These are phyloP conservation scores for Molothrus aeneus DNA, from an alignment of 2,797 vertebrate genomes.

Conservation along the genomic window DNA sequence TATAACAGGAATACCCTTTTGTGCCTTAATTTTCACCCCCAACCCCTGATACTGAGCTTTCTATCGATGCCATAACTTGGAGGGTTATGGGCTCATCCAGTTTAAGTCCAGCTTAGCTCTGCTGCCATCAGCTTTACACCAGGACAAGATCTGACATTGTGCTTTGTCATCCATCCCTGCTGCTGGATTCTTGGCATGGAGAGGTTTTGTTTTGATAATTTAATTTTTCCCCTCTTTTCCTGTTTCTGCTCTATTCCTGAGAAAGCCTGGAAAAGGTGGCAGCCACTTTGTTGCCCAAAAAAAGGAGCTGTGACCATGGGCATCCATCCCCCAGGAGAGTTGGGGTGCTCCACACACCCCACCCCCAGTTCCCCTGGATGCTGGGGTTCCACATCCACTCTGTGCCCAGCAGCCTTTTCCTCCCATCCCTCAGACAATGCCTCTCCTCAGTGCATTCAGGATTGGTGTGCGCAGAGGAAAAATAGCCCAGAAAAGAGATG, in stretches of 20 bases:
- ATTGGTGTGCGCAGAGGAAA: background rate
- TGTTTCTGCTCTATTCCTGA: background rate
- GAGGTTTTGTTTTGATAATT: background rate
- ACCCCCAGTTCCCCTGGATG: background rate
- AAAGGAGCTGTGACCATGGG: rapidly evolving
- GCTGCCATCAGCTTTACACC: background rate
- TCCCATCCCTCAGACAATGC: background rate
- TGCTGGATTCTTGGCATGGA: rapidly evolving
- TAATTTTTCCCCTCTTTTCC: rapidly evolving
- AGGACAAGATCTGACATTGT: rapidly evolving
- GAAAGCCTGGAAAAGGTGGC: background rate
- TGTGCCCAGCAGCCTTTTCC: background rate
- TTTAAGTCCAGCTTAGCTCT: background rate
- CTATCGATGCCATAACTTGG: rapidly evolving
- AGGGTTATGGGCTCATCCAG: rapidly evolving
- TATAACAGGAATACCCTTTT: background rate
- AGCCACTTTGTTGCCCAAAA: background rate
- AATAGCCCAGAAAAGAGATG: background rate
- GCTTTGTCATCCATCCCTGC: background rate
- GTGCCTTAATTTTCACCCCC: background rate
- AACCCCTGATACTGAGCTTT: background rate
- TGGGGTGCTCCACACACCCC: background rate
- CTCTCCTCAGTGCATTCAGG: rapidly evolving
- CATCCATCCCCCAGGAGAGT: background rate
- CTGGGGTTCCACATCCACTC: rapidly evolving